Conservation (phyloP, 1,140 invertebrate species). For the Dryas iulia region DNA sequence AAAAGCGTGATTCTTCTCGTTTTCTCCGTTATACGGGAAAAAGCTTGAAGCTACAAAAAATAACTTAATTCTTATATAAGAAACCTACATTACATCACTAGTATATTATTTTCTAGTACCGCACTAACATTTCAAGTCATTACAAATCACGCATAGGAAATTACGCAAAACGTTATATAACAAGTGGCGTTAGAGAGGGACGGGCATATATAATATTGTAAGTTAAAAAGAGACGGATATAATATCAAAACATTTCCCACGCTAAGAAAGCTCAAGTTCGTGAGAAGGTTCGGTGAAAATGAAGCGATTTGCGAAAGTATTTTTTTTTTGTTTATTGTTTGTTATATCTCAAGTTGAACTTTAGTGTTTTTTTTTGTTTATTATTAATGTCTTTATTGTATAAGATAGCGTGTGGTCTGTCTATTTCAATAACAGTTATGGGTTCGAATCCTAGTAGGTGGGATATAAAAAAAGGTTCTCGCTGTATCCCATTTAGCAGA, state of each 20-base stretch:
- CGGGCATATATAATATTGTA: not conserved
- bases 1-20: too few species aligned
- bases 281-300: conserved; percentile 49
- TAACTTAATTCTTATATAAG: too few species aligned
- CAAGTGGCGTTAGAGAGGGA: conserved; percentile 15
- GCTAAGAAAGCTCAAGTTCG: conserved; percentile 56
- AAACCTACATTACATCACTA: not conserved
- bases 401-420: not conserved
- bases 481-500: too few species aligned
- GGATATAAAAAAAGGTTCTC: too few species aligned
- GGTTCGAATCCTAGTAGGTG: too few species aligned
- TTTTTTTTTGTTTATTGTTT: not conserved
- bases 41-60: too few species aligned
- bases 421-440: too few species aligned
- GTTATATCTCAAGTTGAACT: not conserved
- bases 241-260: conserved; percentile 21
- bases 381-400: not conserved
- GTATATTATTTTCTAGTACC: not conserved
- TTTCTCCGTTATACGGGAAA: too few species aligned
- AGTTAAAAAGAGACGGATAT: conserved; percentile 6
- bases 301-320: conserved; percentile 34
- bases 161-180: conserved; percentile 12
- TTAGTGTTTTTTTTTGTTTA: not conserved
- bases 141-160: conserved; percentile 10
- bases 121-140: not conserved